Conservation (phyloP, 2,797 vertebrate genomes). For the Rhinoraja longicauda region DNA sequence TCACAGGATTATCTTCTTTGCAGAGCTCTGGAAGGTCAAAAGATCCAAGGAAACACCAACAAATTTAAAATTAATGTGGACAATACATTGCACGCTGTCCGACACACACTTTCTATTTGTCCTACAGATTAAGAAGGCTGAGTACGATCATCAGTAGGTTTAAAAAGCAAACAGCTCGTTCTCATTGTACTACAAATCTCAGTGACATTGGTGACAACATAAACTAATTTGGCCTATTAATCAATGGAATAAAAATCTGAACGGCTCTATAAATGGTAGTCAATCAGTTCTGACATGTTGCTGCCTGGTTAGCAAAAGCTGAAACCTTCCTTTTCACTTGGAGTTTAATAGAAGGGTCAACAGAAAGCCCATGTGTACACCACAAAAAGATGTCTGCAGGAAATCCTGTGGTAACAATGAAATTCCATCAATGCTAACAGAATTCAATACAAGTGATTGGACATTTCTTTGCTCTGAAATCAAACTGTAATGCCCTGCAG, state of each 20-base stretch:
- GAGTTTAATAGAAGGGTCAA: background rate
- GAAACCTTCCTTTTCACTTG: background rate
- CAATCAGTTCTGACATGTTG: background rate
- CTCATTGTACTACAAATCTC: background rate
- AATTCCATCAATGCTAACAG: background rate
- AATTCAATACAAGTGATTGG: background rate
- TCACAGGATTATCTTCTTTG: conserved; percentile 2
- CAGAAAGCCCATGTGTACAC: background rate
- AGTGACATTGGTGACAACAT: background rate
- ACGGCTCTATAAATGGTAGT: background rate
- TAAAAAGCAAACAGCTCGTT: background rate
- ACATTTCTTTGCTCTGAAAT: background rate
- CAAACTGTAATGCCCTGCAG: background rate
- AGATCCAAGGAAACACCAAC: background rate
- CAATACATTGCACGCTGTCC: background rate
- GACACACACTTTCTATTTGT: background rate
- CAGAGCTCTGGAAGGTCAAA: background rate
- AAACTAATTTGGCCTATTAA: background rate
- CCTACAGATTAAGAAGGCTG: background rate
- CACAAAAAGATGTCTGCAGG: background rate
- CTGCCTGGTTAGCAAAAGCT: background rate
- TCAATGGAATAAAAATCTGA: background rate
- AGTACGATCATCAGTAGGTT: background rate
- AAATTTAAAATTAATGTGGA: background rate
- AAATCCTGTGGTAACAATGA: background rate